Conservation (phyloP, 2,113 vertebrate species). For the Cromileptes altivelis region DNA sequence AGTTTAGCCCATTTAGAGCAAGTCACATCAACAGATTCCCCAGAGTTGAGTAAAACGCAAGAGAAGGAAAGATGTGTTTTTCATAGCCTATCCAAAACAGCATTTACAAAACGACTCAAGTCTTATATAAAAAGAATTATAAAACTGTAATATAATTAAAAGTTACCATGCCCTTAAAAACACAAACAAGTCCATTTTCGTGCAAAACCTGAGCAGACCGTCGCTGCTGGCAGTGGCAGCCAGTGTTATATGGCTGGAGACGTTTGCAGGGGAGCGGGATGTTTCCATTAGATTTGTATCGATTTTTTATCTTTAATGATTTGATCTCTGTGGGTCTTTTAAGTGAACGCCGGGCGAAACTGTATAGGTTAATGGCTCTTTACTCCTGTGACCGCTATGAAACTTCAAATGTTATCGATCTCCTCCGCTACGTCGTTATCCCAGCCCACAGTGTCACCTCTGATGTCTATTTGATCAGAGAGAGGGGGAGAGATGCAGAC, state of each 20-base stretch:
- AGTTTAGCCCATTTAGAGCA: not conserved
- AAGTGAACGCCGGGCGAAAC: slow-evolving; percentile 36
- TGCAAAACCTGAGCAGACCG: not conserved
- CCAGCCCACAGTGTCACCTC: slow-evolving; percentile 50
- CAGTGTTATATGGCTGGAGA: slow-evolving; percentile 2
- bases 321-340: slow-evolving; percentile 47
- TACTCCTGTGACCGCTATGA: slow-evolving; percentile 59
- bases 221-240: slow-evolving; percentile 5
- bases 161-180: not conserved
- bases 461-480: slow-evolving; percentile 50
- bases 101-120: not conserved
- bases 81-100: not conserved
- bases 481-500: slow-evolving; percentile 1
- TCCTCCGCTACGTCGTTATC: slow-evolving; percentile 53
- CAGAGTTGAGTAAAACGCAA: not conserved
- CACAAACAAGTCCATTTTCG: not conserved
- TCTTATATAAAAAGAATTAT: not conserved
- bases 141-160: not conserved
- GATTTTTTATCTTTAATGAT: slow-evolving; percentile 59
- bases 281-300: slow-evolving; percentile 60
- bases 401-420: slow-evolving; percentile 71
- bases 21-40: not conserved
- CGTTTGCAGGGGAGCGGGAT: slow-evolving; percentile 5
- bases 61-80: not conserved
- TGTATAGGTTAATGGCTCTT: slow-evolving; percentile 68